Conservation (phyloP, 2,888 invertebrate species). For the Galeopsomyia nigrocyanea region DNA sequence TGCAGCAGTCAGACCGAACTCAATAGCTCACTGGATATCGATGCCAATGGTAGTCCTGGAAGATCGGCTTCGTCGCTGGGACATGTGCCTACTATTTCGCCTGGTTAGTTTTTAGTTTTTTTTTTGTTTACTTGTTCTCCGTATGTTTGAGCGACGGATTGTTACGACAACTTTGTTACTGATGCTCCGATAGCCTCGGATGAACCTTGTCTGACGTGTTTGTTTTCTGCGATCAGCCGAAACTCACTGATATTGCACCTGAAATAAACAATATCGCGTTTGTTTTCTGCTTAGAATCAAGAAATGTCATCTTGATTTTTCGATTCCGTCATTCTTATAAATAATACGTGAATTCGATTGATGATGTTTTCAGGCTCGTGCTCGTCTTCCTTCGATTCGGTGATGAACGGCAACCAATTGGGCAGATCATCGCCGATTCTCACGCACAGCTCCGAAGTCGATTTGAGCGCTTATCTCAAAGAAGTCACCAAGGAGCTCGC, state of each 20-base stretch:
- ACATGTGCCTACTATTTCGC: constrained; percentile 58
- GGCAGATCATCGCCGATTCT: constrained; percentile 64
- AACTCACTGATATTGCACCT: constrained; percentile 16
- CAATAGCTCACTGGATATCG: constrained; percentile 74
- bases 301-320: constrained; percentile 15
- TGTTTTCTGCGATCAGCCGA: constrained; percentile 41
- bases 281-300: constrained; percentile 25
- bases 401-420: constrained; percentile 51
- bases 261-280: constrained; percentile 21
- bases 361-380: constrained; percentile 38
- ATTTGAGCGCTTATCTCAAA: constrained; percentile 81
- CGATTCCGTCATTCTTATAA: not conserved
- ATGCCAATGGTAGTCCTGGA: constrained; percentile 63
- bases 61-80: constrained; percentile 61
- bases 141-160: no score
- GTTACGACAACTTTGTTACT: no score
- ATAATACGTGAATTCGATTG: not conserved
- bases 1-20: constrained; percentile 83
- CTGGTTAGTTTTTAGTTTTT: constrained; percentile 53
- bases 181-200: no score
- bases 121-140: constrained; percentile 38
- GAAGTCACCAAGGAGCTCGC: constrained; percentile 85
- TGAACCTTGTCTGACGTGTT: no score
- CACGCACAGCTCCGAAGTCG: constrained; percentile 73
- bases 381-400: constrained; percentile 52